Evolutionary conservation across 2,797 vertebrate species (phyloP).

Genomic region (Pangasius sanitwongsei): DNA sequence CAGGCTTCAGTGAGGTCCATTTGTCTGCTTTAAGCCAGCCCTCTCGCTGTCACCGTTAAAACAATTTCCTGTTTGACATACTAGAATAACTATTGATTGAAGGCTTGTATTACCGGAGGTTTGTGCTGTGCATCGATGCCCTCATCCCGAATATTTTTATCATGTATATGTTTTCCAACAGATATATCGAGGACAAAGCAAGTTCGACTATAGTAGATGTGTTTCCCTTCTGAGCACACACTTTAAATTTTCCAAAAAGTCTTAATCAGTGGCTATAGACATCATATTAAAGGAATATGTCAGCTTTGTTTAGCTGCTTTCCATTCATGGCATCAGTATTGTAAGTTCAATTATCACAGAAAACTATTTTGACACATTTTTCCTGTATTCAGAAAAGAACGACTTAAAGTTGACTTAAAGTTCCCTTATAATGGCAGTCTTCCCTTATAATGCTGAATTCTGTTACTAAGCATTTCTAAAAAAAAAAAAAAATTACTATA

Average conservation of each 20-base stretch:
- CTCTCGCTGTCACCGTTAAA: conserved; percentile 52
- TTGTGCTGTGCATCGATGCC: conserved; percentile 43
- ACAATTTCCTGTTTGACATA: conserved; percentile 61
- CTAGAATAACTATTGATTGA: conserved; percentile 62
- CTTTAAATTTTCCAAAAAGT: neutral
- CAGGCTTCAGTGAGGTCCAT: conserved; percentile 47
- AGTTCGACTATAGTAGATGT: neutral
- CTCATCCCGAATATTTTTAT: conserved; percentile 40
- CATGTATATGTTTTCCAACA: conserved; percentile 44
- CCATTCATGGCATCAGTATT: neutral
- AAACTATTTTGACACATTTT: neutral
- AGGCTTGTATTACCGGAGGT: conserved; percentile 58
- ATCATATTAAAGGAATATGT: neutral
- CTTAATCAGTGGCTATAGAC: neutral
- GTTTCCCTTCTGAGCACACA: neutral
- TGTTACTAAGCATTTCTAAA: neutral
- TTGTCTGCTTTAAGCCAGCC: conserved; percentile 53
- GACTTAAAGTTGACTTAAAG: neutral
- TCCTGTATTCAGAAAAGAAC: neutral
- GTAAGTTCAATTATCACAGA: neutral
- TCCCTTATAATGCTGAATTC: neutral
- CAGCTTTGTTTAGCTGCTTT: neutral
- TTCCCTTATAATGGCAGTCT: too few species aligned
- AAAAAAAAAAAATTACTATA: too few species aligned
- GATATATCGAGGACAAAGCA: conserved; percentile 17